A percentile compares a stretch with the other conserved stretches of the same genome.
These are phyloP conservation scores for Stratiolaelaps scimitus DNA, from an alignment of 1,140 invertebrate genomes.

Conservation along the genomic window DNA sequence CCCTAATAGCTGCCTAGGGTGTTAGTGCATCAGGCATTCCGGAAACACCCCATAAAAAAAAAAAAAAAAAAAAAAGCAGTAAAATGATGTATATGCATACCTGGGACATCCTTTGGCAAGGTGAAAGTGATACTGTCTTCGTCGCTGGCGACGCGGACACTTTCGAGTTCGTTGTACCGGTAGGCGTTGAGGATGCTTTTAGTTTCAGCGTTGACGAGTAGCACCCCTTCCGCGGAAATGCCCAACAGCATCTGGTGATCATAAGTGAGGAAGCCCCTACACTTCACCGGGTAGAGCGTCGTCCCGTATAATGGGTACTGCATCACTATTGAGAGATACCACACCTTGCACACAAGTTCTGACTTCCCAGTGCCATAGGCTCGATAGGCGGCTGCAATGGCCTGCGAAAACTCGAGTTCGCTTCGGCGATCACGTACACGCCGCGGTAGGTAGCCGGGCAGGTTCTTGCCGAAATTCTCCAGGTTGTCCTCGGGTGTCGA, in stretches of 20 bases:
- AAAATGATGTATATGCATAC: conserved; percentile 38
- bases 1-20: too few species aligned
- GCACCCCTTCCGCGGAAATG: conserved; percentile 77
- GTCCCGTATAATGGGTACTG: conserved; percentile 91
- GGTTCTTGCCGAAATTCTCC: conserved; percentile 19
- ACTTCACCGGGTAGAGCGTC: conserved; percentile 78
- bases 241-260: conserved; percentile 61
- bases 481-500: conserved; percentile 43
- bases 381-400: conserved; percentile 34
- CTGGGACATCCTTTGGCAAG: conserved; percentile 44
- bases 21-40: too few species aligned
- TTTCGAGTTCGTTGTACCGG: conserved; percentile 70
- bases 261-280: conserved; percentile 81
- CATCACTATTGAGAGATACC: conserved; percentile 90
- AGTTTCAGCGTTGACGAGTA: conserved; percentile 72
- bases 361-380: conserved; percentile 79
- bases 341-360: conserved; percentile 72
- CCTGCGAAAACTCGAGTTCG: conserved; percentile 45
- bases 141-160: conserved; percentile 71
- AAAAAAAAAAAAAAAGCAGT: neutral
- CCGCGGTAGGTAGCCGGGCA: conserved; percentile 13
- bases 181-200: conserved; percentile 79
- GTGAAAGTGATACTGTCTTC: conserved; percentile 78
- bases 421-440: conserved; percentile 6
- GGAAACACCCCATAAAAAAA: too few species aligned